phyloP scores from a whole-genome alignment of 2,797 vertebrate genomes.

The Melanotaenia pygmaea region DNA sequence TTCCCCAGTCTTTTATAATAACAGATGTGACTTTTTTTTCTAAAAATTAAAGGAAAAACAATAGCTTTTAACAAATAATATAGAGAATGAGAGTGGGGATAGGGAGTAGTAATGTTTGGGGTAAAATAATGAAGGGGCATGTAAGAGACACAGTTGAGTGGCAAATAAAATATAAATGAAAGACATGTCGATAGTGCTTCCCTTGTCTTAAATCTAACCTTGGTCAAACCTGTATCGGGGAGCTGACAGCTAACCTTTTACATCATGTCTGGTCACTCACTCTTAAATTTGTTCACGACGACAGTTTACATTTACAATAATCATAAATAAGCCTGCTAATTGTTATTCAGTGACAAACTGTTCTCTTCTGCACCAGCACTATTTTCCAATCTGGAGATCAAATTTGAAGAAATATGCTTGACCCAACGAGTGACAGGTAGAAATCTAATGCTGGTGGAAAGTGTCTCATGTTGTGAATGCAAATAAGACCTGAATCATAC shows the following conservation, averaged over 20 bases:
- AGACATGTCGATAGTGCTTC: slow-evolving; percentile 17
- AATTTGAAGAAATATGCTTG: slow-evolving; percentile 63
- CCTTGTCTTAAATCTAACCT: slow-evolving; percentile 10
- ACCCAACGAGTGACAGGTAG: slow-evolving; percentile 51
- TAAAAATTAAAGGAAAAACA: neutral
- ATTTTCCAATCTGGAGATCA: slow-evolving; percentile 56
- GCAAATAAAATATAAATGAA: slow-evolving; percentile 16
- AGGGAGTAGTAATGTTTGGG: neutral
- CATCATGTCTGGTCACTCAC: slow-evolving; percentile 35
- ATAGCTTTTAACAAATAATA: neutral
- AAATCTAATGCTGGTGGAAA: slow-evolving; percentile 45
- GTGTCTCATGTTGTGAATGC: slow-evolving; percentile 45
- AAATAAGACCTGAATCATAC: slow-evolving; percentile 51
- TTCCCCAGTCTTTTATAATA: slow-evolving; percentile 1
- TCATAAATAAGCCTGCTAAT: slow-evolving; percentile 48
- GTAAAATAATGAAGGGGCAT: neutral
- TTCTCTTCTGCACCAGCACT: slow-evolving; percentile 16
- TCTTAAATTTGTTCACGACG: slow-evolving; percentile 33
- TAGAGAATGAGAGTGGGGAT: neutral
- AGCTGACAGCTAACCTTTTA: slow-evolving; percentile 31
- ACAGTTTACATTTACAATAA: slow-evolving; percentile 46
- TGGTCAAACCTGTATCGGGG: slow-evolving; percentile 5
- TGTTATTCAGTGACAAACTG: slow-evolving; percentile 53
- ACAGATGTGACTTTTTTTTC: neutral
- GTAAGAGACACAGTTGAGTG: neutral